Evolutionary conservation across 2,797 vertebrate genomes (phyloP).

Genomic region (Gymnothorax reevesii): DNA sequence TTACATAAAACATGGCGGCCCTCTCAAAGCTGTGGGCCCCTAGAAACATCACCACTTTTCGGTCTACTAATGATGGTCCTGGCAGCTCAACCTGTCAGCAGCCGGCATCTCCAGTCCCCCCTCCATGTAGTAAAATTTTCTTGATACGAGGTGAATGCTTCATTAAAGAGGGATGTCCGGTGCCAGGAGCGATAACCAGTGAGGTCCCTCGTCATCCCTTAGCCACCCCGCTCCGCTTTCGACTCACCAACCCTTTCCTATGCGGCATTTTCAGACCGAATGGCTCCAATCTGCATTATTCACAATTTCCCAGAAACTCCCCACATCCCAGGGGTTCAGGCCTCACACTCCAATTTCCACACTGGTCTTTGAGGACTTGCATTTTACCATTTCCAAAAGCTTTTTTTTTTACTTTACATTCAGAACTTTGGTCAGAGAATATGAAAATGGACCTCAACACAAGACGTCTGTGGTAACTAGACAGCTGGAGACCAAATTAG

Average conservation of each 20-base stretch:
- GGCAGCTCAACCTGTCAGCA: neutral
- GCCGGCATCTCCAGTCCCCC: neutral
- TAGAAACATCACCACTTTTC: no score
- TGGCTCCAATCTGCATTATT: slow-evolving; percentile 47
- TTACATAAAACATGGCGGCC: no score
- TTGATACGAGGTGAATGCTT: neutral
- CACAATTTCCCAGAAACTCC: slow-evolving; percentile 47
- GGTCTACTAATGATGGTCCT: no score
- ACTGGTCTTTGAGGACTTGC: slow-evolving; percentile 40
- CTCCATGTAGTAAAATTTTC: neutral
- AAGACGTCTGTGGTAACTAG: slow-evolving; percentile 32
- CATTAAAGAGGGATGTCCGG: neutral
- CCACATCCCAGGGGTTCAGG: slow-evolving; percentile 36
- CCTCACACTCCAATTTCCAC: slow-evolving; percentile 46
- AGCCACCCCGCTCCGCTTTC: slow-evolving; percentile 49
- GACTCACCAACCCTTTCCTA: slow-evolving; percentile 41
- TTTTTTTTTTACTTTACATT: slow-evolving; percentile 27
- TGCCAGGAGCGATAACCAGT: neutral
- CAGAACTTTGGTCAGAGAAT: slow-evolving; percentile 43
- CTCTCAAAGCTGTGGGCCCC: no score
- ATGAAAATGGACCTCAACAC: slow-evolving; percentile 39
- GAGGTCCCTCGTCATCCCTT: slow-evolving; percentile 39
- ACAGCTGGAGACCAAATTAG: slow-evolving; percentile 50
- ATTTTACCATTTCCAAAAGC: slow-evolving; percentile 45
- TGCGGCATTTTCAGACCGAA: slow-evolving; percentile 36